Evolutionary conservation across 2,113 vertebrate species (phyloP).

Genomic region (Physeter macrocephalus): DNA sequence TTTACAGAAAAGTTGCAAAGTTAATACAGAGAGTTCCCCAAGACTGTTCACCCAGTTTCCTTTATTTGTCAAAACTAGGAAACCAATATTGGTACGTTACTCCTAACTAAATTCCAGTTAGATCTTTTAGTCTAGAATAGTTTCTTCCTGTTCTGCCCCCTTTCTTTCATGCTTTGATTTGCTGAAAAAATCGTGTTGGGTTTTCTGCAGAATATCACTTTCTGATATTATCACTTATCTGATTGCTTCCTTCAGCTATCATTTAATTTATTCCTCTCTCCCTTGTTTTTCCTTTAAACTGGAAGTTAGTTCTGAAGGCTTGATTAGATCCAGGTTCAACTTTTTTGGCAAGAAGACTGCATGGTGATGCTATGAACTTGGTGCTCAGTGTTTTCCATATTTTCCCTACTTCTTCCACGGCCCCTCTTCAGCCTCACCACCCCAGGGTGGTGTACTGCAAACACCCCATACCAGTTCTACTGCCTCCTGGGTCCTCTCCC

Average conservation of each 20-base stretch:
- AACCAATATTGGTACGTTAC: not conserved
- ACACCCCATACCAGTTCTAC: not conserved
- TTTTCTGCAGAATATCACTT: not conserved
- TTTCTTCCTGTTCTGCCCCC: too few species aligned
- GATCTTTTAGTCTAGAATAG: not conserved
- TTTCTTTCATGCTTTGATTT: not conserved
- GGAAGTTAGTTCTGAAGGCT: not conserved
- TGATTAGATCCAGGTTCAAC: not conserved
- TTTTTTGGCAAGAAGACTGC: not conserved
- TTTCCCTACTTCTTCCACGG: too few species aligned
- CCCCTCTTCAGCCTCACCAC: not conserved
- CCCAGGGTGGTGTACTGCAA: fast-evolving
- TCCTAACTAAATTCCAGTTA: too few species aligned
- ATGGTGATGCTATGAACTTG: not conserved
- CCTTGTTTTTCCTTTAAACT: not conserved
- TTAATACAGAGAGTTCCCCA: not conserved
- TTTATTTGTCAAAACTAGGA: not conserved
- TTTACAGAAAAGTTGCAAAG: not conserved
- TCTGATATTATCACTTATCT: not conserved
- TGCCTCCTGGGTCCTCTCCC: not conserved
- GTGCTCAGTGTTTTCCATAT: too few species aligned
- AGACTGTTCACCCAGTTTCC: not conserved
- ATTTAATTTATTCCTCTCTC: not conserved
- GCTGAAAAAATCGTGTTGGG: not conserved
- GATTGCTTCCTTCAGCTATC: not conserved